Evolutionary conservation across 1,140 invertebrate species (phyloP).

Genomic region (Bombus pascuorum): DNA sequence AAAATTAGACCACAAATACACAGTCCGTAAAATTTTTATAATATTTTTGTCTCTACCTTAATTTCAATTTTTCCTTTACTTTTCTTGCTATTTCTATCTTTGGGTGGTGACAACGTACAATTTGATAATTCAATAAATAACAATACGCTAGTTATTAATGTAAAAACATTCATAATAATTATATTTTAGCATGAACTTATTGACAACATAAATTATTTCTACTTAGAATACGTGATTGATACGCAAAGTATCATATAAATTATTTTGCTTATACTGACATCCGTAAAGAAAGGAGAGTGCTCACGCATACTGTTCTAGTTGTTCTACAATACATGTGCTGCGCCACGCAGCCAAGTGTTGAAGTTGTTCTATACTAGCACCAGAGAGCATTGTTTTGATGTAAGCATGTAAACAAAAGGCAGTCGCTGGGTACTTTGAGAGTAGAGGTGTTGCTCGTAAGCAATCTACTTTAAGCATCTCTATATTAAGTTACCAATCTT

Average conservation of each 20-base stretch:
- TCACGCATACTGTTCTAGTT: too few species aligned
- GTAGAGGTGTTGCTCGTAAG: too few species aligned
- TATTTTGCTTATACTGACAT: neutral
- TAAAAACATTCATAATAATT: slow-evolving; percentile 69
- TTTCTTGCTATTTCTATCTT: slow-evolving; percentile 65
- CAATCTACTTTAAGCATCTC: too few species aligned
- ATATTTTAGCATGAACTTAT: slow-evolving; percentile 6
- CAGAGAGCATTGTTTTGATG: too few species aligned
- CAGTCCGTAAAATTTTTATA: neutral
- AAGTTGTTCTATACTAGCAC: too few species aligned
- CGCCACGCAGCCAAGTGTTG: too few species aligned
- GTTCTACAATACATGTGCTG: too few species aligned
- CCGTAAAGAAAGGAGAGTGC: too few species aligned
- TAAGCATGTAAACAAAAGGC: too few species aligned
- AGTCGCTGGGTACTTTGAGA: too few species aligned
- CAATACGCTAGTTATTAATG: slow-evolving; percentile 52
- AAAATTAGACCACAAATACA: slow-evolving; percentile 1
- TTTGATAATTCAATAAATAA: slow-evolving; percentile 51
- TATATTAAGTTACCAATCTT: too few species aligned
- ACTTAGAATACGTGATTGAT: neutral
- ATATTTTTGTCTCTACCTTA: slow-evolving; percentile 62
- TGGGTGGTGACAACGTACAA: slow-evolving; percentile 72
- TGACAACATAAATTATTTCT: neutral
- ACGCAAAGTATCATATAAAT: slow-evolving; percentile 8
- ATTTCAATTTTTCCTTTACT: slow-evolving; percentile 64